These are phyloP conservation scores for Pollenia griseotomentosa DNA, from an alignment of 2,888 invertebrate species.

Conservation along the genomic window DNA sequence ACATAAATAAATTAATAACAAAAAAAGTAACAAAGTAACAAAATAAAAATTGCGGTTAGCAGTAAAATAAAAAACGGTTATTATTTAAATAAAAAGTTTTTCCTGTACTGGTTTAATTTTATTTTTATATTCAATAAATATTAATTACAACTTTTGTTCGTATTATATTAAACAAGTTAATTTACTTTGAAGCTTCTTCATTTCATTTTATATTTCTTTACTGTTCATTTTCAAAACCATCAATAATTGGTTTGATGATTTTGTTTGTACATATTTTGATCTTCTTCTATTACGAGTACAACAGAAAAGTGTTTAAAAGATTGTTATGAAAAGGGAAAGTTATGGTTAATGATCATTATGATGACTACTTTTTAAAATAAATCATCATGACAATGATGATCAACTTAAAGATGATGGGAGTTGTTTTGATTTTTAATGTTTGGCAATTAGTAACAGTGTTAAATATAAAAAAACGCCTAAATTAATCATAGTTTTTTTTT, in stretches of 20 bases:
- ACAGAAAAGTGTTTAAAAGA: not conserved
- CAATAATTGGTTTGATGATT: constrained; percentile 42
- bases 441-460: constrained; percentile 61
- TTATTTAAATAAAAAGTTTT: constrained; percentile 13
- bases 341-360: constrained; percentile 48
- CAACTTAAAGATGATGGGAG: constrained; percentile 18
- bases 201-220: constrained; percentile 9
- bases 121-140: constrained; percentile 4
- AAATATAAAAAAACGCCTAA: not conserved
- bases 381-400: constrained; percentile 42
- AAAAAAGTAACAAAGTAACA: not conserved
- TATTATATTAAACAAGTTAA: constrained; percentile 27
- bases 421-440: constrained; percentile 45
- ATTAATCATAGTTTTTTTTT: too few relatives aligned
- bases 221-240: constrained; percentile 43
- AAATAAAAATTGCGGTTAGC: not conserved
- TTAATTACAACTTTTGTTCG: constrained; percentile 35
- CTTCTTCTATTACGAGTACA: constrained; percentile 20
- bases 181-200: constrained; percentile 6
- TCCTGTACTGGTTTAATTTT: constrained; percentile 22
- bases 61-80: not conserved
- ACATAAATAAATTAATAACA: not conserved
- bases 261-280: not conserved
- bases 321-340: constrained; percentile 71
- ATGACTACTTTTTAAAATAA: not conserved